These are phyloP conservation scores for Pelodytes ibericus DNA, from an alignment of 2,797 vertebrate genomes.

Conservation along the genomic window DNA sequence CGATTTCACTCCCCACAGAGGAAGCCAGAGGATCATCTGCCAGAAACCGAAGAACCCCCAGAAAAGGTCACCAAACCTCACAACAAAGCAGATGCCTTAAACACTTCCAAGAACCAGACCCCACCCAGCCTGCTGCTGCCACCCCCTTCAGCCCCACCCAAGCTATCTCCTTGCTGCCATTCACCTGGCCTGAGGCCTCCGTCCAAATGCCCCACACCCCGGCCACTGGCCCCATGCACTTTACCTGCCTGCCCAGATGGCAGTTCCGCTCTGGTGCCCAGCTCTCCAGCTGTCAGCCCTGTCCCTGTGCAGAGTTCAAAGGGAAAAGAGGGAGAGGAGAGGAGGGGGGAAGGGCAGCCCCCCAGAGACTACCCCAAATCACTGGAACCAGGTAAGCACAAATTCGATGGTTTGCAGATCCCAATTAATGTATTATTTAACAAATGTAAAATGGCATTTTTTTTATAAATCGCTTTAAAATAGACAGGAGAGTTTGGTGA, in stretches of 20 bases:
- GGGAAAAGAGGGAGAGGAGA: conserved; percentile 76
- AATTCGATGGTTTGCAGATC: no score
- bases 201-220: conserved; percentile 74
- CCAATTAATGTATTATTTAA: no score
- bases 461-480: no score
- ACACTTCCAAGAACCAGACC: conserved; percentile 74
- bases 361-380: conserved; percentile 79
- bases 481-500: no score
- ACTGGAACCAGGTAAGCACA: conserved; percentile 88
- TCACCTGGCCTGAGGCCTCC: conserved; percentile 81
- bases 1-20: conserved; percentile 69
- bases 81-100: conserved; percentile 88
- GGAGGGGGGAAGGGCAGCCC: conserved; percentile 77
- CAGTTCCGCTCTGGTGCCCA: conserved; percentile 76
- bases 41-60: conserved; percentile 81
- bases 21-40: conserved; percentile 80
- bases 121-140: conserved; percentile 61
- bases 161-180: conserved; percentile 89
- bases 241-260: conserved; percentile 73
- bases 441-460: no score
- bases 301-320: conserved; percentile 78
- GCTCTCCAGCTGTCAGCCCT: conserved; percentile 82
- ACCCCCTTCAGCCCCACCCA: conserved; percentile 68
- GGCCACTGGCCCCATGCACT: conserved; percentile 79
- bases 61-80: conserved; percentile 82